Conservation (phyloP, 2,888 invertebrate species). For the Troides helena region DNA sequence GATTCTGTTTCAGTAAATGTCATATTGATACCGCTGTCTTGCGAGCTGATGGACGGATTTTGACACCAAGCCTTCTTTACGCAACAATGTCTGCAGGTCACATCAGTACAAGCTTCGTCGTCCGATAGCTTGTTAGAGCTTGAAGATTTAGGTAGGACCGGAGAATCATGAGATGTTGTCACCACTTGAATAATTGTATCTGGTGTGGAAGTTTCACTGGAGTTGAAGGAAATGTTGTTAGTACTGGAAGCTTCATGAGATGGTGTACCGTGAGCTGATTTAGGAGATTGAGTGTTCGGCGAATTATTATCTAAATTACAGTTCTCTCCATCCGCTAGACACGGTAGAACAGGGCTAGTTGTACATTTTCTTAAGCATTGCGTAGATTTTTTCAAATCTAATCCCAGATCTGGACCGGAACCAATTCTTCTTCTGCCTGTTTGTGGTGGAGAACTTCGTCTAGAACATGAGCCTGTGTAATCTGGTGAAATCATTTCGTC, state of each 20-base stretch:
- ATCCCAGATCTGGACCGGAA: constrained; percentile 69
- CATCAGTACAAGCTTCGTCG: constrained; percentile 77
- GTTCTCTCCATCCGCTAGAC: constrained; percentile 58
- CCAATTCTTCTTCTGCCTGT: constrained; percentile 61
- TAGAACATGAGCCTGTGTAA: constrained; percentile 53
- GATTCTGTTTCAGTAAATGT: constrained; percentile 85
- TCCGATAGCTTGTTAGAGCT: constrained; percentile 81
- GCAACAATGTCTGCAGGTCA: constrained; percentile 69
- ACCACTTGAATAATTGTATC: constrained; percentile 77
- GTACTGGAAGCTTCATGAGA: constrained; percentile 68
- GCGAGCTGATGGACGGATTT: constrained; percentile 86
- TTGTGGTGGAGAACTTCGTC: constrained; percentile 75
- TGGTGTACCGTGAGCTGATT: constrained; percentile 69
- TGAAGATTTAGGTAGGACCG: constrained; percentile 73
- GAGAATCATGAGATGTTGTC: constrained; percentile 61
- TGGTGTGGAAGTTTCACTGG: constrained; percentile 77
- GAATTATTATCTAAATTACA: constrained; percentile 53
- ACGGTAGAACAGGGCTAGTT: constrained; percentile 68
- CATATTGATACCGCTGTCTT: constrained; percentile 89
- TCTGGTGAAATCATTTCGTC: constrained; percentile 84
- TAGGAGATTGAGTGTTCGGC: constrained; percentile 61
- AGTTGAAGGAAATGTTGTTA: constrained; percentile 74
- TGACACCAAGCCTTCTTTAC: constrained; percentile 82
- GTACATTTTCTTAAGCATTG: constrained; percentile 67
- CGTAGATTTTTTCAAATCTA: constrained; percentile 58